A percentile compares a stretch with the other conserved stretches of the same genome.
These are phyloP conservation scores for Lochmaea crataegi DNA, from an alignment of 2,888 invertebrate genomes.

Conservation along the genomic window DNA sequence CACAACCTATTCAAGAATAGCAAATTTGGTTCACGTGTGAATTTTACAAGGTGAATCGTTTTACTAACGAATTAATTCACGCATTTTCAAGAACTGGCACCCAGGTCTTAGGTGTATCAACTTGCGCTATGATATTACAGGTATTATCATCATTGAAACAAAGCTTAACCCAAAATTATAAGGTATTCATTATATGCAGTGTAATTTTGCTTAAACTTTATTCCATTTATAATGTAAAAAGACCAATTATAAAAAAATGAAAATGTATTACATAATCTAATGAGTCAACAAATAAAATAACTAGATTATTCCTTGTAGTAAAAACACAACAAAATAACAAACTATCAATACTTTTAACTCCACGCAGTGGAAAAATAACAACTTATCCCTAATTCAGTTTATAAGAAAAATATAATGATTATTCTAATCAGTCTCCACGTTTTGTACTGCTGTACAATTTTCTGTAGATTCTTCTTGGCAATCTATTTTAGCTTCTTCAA, in stretches of 20 bases:
- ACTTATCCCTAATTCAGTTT: background rate
- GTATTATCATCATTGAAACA: too few relatives aligned
- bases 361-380: background rate
- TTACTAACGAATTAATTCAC: too few relatives aligned
- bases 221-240: background rate
- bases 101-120: too few relatives aligned
- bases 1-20: too few relatives aligned
- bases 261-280: background rate
- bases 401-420: background rate
- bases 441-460: background rate
- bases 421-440: background rate
- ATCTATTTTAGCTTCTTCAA: background rate
- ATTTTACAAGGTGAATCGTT: too few relatives aligned
- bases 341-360: background rate
- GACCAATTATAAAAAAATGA: background rate
- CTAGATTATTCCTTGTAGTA: background rate
- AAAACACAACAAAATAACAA: background rate
- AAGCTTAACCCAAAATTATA: too few relatives aligned
- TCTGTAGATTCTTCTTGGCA: background rate
- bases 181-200: too few relatives aligned
- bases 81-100: too few relatives aligned
- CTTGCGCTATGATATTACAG: too few relatives aligned
- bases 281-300: constrained; percentile 9
- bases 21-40: too few relatives aligned
- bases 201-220: too few relatives aligned